Conservation (phyloP, 2,888 invertebrate species). For the Creontiades dilutus region DNA sequence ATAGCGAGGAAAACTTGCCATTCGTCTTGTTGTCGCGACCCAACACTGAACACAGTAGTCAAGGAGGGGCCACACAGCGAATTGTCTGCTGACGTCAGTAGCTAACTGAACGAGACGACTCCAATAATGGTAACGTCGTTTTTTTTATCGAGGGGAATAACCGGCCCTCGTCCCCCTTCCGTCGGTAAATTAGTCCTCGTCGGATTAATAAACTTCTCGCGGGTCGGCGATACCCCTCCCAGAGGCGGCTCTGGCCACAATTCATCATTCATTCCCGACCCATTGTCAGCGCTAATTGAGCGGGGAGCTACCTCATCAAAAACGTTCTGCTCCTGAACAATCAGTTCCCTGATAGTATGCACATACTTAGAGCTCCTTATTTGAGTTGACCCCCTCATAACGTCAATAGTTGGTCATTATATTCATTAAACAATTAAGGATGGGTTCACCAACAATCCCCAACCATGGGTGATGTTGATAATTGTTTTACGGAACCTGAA, state of each 20-base stretch:
- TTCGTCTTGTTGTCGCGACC: too few relatives aligned
- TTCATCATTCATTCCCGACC: constrained; percentile 15
- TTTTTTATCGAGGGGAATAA: constrained; percentile 3
- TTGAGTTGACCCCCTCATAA: too few relatives aligned
- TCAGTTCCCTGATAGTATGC: background rate
- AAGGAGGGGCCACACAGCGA: too few relatives aligned
- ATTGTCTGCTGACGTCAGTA: background rate
- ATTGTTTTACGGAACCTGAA: too few relatives aligned
- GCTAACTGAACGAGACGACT: background rate
- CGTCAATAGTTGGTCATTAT: too few relatives aligned
- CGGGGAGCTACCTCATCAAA: background rate
- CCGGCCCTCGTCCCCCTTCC: background rate
- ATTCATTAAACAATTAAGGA: too few relatives aligned
- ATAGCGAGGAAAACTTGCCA: too few relatives aligned
- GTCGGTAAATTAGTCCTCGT: constrained; percentile 2
- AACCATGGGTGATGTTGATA: too few relatives aligned
- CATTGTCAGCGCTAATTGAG: constrained; percentile 11
- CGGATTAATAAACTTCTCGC: constrained; percentile 1
- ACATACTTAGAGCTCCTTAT: background rate
- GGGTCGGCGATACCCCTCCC: background rate
- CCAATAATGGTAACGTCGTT: background rate
- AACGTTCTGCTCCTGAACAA: background rate
- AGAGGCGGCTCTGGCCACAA: background rate
- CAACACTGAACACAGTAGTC: too few relatives aligned
- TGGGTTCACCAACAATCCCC: too few relatives aligned